Evolutionary conservation across 2,888 invertebrate species (phyloP).

Genomic region (Metopia argyrocephala): DNA sequence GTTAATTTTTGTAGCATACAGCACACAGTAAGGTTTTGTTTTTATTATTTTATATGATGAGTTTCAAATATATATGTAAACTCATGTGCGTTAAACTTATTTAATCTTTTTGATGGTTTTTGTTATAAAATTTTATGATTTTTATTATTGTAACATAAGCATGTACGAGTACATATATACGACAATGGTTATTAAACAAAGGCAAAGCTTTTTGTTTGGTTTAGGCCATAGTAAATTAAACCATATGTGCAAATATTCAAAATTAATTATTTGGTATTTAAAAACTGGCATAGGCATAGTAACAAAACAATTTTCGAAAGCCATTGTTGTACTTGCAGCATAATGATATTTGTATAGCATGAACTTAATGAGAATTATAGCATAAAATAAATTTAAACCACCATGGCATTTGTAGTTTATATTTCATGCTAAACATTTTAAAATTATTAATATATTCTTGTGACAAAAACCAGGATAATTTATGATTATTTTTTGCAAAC

Average conservation of each 20-base stretch:
- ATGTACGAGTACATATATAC: conserved; percentile 4
- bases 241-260: conserved; percentile 63
- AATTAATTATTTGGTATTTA: conserved; percentile 60
- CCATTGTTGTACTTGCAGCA: background rate
- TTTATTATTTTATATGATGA: conserved; percentile 58
- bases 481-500: conserved; percentile 65
- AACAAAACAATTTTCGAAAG: background rate
- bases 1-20: conserved; percentile 41
- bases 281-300: background rate
- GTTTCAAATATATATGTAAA: conserved; percentile 40
- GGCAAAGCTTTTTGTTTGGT: background rate
- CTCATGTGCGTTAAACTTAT: conserved; percentile 57
- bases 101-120: conserved; percentile 65
- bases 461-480: conserved; percentile 65
- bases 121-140: conserved; percentile 63
- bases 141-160: conserved; percentile 54
- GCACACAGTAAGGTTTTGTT: conserved; percentile 25
- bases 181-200: background rate
- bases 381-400: background rate
- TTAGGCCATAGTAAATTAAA: conserved; percentile 50
- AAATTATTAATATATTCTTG: conserved; percentile 63
- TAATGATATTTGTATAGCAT: background rate
- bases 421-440: conserved; percentile 48
- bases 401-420: background rate
- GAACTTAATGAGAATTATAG: background rate